Evolutionary conservation across 2,888 invertebrate genomes (phyloP), one percentile per base, ranked within the genome.

Genomic region (Polyommatus iphigenia): DNA sequence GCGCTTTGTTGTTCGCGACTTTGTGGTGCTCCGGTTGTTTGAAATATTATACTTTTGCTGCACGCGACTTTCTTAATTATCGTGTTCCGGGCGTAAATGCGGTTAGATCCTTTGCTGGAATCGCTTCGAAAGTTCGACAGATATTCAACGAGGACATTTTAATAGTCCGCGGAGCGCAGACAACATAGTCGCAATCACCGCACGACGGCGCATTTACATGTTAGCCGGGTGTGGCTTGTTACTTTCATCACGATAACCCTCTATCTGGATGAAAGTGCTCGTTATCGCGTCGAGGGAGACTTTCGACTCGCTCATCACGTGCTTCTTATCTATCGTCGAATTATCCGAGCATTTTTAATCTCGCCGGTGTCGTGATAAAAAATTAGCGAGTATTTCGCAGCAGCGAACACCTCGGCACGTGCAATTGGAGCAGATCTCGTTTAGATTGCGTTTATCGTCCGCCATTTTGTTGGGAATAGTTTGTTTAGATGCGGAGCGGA

Each of bases 351-450:
- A 67, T 29, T 73, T 73, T 73, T 73, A 46, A 73, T 46, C 46
- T 73, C 24, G n/a, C 73, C 32, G 20, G 50, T 29, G 75, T 50
- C 50, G 7, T 50, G 75, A 54, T 46, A 8, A 75, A 73, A 50
- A 50, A 75, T 54, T 54, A 13, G 75, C 75, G 6, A 24, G 20
- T n/a, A 20, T 73, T 41, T 46, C 46, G 20, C 46, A 46, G 46
- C 20, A 20, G n/a, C 20, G 15, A 46, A 73, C 73, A 73, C 73
- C 72, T 73, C 20, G 24, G 50, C 18, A 54, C 50, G 75, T 75
- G 75, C 54, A 75, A 54, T 75, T 75, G 46, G 46, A 20, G 50
- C 75, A 18, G 75, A 75, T 75, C 75, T 75, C 75, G 29, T 75
- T 75, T 54, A 75, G 75, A 75, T 75, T 24, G 13, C 54, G 54